A percentile compares a stretch with the other conserved stretches of the same genome.
These are phyloP conservation scores for Anguilla megastoma DNA, from an alignment of 2,797 vertebrate species.

Conservation along the genomic window DNA sequence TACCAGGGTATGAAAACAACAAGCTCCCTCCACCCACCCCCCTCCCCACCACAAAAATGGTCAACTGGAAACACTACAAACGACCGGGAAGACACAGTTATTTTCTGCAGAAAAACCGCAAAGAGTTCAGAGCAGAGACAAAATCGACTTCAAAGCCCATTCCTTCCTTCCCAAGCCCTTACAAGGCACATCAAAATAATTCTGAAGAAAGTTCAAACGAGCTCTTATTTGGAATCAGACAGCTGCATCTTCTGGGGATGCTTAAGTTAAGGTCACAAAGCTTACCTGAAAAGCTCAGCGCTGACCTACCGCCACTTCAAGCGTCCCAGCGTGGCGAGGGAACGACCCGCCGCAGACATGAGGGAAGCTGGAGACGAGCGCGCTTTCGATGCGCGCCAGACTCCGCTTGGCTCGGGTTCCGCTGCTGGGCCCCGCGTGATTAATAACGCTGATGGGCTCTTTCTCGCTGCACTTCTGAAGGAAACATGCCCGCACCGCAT, in stretches of 20 bases:
- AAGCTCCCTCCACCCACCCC: neutral
- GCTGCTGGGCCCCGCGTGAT: neutral
- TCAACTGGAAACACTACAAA: conserved; percentile 46
- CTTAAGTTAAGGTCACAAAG: conserved; percentile 24
- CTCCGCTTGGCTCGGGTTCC: neutral
- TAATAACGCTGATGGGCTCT: neutral
- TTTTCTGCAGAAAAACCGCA: conserved; percentile 28
- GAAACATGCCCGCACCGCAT: conserved; percentile 39
- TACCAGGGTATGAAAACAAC: neutral
- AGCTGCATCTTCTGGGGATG: conserved; percentile 17
- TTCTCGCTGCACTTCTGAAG: neutral
- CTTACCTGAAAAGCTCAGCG: neutral
- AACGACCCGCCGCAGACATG: neutral
- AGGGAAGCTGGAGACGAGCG: neutral
- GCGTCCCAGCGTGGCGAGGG: neutral
- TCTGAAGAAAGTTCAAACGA: conserved; percentile 25
- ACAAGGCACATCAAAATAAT: conserved; percentile 24
- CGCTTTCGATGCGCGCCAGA: neutral
- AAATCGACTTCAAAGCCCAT: conserved; percentile 43
- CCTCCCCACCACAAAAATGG: neutral
- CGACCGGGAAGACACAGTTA: conserved; percentile 40
- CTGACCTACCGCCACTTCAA: neutral
- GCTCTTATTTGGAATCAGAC: conserved; percentile 34
- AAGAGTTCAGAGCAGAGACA: conserved; percentile 29
- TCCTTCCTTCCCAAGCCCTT: conserved; percentile 38